These are phyloP conservation scores for Anoura caudifer DNA, from an alignment of 2,113 vertebrate genomes.

Conservation along the genomic window DNA sequence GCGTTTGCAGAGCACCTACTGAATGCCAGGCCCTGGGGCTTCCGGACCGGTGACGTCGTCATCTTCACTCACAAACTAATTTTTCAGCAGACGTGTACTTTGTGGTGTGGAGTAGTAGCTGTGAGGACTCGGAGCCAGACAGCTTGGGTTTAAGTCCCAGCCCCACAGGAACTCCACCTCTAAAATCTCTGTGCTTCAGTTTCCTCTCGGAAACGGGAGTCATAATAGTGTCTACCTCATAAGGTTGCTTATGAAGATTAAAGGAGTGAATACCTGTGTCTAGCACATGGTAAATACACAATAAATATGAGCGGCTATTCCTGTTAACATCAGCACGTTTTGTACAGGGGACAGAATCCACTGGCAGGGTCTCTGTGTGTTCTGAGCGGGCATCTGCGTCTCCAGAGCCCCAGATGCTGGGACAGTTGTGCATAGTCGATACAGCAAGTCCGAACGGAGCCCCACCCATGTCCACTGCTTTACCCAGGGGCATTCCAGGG, in stretches of 20 bases:
- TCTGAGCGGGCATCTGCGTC: not conserved
- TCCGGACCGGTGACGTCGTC: not conserved
- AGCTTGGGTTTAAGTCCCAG: not conserved
- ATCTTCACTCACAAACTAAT: not conserved
- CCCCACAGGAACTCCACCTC: not conserved
- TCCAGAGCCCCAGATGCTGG: not conserved
- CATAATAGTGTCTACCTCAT: not conserved
- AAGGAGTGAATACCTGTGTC: not conserved
- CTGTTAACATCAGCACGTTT: not conserved
- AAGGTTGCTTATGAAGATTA: not conserved
- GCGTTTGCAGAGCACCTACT: not conserved
- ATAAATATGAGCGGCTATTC: not conserved
- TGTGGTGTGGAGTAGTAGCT: not conserved
- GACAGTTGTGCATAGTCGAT: accelerated
- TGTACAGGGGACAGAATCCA: not conserved
- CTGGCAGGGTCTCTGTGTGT: not conserved
- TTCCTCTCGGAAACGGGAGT: not conserved
- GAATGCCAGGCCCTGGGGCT: not conserved
- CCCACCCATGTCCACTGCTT: accelerated
- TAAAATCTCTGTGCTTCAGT: not conserved
- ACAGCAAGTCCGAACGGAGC: not conserved
- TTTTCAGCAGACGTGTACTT: not conserved
- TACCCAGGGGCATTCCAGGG: not conserved
- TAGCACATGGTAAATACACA: not conserved
- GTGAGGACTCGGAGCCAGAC: not conserved